Base-by-base conservation (phyloP, 53 echinoderm and acorn worm genomes). In the Pentamera pediparva region DNA sequence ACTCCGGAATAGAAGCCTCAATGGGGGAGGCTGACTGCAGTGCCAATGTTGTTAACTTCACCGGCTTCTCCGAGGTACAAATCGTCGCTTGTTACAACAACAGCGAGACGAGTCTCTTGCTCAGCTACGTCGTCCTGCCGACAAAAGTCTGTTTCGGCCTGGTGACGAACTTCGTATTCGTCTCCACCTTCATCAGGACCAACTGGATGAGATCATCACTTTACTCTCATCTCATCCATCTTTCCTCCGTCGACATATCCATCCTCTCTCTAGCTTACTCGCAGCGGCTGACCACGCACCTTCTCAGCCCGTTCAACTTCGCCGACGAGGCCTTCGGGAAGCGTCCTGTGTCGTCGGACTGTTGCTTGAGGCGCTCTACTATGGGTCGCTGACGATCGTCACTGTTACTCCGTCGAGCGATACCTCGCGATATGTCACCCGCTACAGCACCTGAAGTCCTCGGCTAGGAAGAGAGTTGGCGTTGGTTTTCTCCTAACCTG, bases 351-450 rank as follows among this genome's bases (percentile, higher is more conserved):
- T 62, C 12, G 63, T 24, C 5, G 38, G 24, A 18, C 37, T 62
- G 4, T 31, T 18, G 4, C 35, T 62, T 7, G 63, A 62, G 8
- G 21, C 37, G 63, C 20, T 62, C 18, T 62, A 62, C 63, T 62
- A 62, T 20, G 63, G 36, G 1, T 62, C 63, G 21, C 63, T 62
- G 0, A 37, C 37, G 0, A 62, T 19, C 39, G 63, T 62, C 7
- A 39, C 39, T 17, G 21, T 33, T 15, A 35, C 18, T 62, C 63
- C 12, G 20, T 62, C n/a, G 63, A 62, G 24, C 63, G 63, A n/a
- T 62, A 35, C 7, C 24, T 35, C 3, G 62, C 62, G 62, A 36
- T 62, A 19, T 62, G 62, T 10, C 62, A 62, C 13, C 62, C 62
- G 21, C 62, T 62, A 7, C 5, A 6, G 18, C 62, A 62, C n/a